Evolutionary conservation across 64 coral and sea anemone genomes (phyloP), one percentile per base, ranked within the genome.

Genomic region (Stichodactyla mertensii): DNA sequence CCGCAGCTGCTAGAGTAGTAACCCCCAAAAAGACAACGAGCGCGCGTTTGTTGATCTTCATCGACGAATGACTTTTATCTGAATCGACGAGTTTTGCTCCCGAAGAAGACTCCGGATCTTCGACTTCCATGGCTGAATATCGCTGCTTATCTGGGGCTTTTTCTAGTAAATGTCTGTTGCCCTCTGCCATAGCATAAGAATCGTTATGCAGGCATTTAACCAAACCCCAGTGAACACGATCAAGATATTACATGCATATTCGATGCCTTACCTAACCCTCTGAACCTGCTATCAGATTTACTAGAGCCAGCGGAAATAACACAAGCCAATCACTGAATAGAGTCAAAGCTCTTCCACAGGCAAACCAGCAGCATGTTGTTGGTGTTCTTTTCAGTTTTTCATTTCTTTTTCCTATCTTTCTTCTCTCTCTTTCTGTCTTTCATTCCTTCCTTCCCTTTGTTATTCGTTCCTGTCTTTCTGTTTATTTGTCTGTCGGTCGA

Each of bases 11-110:
- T 54, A 94, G 74, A 18, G 55, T 52, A 28, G 88, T 89, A 53
- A 94, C 36, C 16, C 88, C 92, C 52, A 94, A 87, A 54, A 94
- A 88, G 77, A 89, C 71, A 24, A 87, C 78, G 61, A 85, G 83
- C 12, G 83, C 83, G 53, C 83, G 83, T 85, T 85, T 85, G 57
- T 85, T 85, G 57, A 85, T 85, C 60, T 61, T 85, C 28, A 85
- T 16, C 60, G 83, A 85, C 27, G 83, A 85, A 4, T 28, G 60
- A 31, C 27, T 85, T 59, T 85, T 28, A 23, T 57, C 80, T 8
- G 24, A 36, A 55, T 64, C 83, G 14, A 64, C 27, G 8, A 85
- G 54, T 0, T 7, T 12, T 23, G 55, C 18, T 57, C 54, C 57
- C 8, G 23, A 28, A 55, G 83, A 85, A 16, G 82, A 84, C 26